These are phyloP conservation scores for Drosophila kepulauana DNA, from an alignment of 1,140 invertebrate genomes.

Conservation along the genomic window DNA sequence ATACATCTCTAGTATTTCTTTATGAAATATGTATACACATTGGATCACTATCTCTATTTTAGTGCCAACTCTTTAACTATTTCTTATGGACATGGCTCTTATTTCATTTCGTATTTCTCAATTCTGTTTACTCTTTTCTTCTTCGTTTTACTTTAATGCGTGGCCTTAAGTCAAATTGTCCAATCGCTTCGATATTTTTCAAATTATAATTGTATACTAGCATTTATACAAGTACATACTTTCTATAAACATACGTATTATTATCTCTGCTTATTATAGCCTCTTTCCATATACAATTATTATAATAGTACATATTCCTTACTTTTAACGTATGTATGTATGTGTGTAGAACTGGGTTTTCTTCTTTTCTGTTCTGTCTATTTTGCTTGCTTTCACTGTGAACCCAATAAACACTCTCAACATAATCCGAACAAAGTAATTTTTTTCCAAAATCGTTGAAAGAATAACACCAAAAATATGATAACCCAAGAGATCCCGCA, in stretches of 20 bases:
- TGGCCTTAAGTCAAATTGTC: slow-evolving; percentile 45
- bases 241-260: neutral
- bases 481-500: no score
- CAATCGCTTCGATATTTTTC: slow-evolving; percentile 25
- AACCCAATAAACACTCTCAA: no score
- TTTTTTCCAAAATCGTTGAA: no score
- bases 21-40: neutral
- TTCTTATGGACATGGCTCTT: slow-evolving; percentile 7
- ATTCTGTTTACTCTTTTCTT: slow-evolving; percentile 14
- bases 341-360: no score
- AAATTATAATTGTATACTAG: neutral
- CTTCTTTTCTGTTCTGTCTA: no score
- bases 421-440: no score
- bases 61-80: slow-evolving; percentile 1
- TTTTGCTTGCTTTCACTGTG: no score
- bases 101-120: slow-evolving; percentile 21
- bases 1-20: no score
- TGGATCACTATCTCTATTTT: no score
- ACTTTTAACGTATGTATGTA: no score
- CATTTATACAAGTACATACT: neutral
- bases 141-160: slow-evolving; percentile 40
- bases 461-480: no score
- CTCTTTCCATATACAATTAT: neutral
- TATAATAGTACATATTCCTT: no score
- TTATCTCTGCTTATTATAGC: neutral